phyloP scores from a whole-genome alignment of 2,888 invertebrate species.

The Eucriotettix oculatus region DNA sequence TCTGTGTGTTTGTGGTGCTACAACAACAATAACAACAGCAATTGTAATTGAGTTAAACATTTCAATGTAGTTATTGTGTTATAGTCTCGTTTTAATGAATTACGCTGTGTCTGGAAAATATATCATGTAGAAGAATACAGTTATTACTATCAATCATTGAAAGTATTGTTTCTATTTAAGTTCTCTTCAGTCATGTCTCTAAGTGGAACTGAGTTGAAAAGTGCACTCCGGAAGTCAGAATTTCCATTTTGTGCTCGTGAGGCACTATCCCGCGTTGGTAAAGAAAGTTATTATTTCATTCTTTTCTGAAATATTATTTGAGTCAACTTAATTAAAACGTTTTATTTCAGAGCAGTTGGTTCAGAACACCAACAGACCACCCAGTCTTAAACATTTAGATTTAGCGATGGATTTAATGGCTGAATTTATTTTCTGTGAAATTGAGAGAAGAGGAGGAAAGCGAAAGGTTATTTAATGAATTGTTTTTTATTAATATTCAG shows the following conservation, averaged over 20 bases:
- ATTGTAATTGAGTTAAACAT: no score
- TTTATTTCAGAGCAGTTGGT: slow-evolving; percentile 39
- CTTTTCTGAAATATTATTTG: no score
- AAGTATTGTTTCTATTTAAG: neutral
- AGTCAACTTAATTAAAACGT: neutral
- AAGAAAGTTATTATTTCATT: slow-evolving; percentile 8
- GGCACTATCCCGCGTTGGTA: slow-evolving; percentile 58
- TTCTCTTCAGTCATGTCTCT: neutral
- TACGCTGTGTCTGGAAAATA: no score
- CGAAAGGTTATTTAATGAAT: slow-evolving; percentile 19
- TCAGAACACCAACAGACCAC: slow-evolving; percentile 26
- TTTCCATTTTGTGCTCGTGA: slow-evolving; percentile 62
- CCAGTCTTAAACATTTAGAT: slow-evolving; percentile 46
- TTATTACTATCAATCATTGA: no score
- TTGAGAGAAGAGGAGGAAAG: slow-evolving; percentile 41
- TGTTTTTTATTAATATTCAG: neutral
- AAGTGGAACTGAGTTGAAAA: slow-evolving; percentile 38
- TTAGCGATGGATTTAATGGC: slow-evolving; percentile 63
- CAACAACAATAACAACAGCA: no score
- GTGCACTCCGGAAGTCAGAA: slow-evolving; percentile 52
- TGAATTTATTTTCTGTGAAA: slow-evolving; percentile 69
- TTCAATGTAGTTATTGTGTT: no score
- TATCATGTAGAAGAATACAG: no score
- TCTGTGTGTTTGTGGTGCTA: no score
- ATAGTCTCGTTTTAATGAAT: no score